Evolutionary conservation across 2,888 invertebrate species (phyloP), one percentile per base, ranked within the genome.

Genomic region (Drosophila leonis): DNA sequence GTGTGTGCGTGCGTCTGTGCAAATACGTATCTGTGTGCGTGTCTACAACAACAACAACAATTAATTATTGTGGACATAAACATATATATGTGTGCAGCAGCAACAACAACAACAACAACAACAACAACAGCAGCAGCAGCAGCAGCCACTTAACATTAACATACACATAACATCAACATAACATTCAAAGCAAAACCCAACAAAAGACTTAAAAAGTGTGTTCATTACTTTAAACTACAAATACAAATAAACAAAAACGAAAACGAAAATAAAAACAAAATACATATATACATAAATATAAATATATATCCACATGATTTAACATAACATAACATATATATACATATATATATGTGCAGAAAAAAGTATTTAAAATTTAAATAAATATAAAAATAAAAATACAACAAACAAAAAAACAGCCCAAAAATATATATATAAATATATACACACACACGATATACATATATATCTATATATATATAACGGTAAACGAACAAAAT

Each of bases 131-230:
- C 15, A 55, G 51, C 24, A 73, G 27, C 29, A 35, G 18, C 27
- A 44, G 9, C 12, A 44, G 20, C 15, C 37, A 13, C 55, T 54
- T 74, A 56, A 24, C 24, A 24, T 24, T 24, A 65, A 52, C 18
- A 62, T 42, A 56, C 63, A 54, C 68, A 52, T 60, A 75, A 65
- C 78, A 55, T 52, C 66, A 63, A 55, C 39, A 60, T 65, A 67
- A 76, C 67, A 78, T 75, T 75, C 54, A 68, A 71, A 80, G 80
- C 67, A 74, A 80, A 64, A 64, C 65, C 41, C 74, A 76, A 88
- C 74, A 90, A 89, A 86, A 89, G 90, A 90, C 90, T 86, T 80
- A 44, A 75, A 62, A 78, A 67, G 74, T 88, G 86, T 86, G 86
- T 86, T 86, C 86, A 86, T 86, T 90, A 90, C 88, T 80, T 88